These are phyloP conservation scores for Pissodes strobi DNA, from an alignment of 1,140 invertebrate genomes.

Conservation along the genomic window DNA sequence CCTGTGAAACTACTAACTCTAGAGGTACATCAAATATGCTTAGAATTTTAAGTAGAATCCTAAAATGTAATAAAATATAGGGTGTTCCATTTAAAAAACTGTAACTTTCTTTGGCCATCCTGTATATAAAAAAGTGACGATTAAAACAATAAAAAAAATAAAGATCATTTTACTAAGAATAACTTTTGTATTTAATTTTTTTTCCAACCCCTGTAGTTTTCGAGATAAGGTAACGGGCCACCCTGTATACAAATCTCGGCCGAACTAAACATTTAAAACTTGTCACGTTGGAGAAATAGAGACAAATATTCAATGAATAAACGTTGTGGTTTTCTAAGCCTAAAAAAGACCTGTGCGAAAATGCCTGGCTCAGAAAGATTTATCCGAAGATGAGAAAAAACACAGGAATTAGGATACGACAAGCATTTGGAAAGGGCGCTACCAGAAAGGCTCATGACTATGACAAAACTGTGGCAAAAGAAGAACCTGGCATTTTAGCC, in stretches of 20 bases:
- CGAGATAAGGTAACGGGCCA: no score
- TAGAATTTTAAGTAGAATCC: no score
- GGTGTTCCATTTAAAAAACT: no score
- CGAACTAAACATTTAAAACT: constrained; percentile 17
- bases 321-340: constrained; percentile 38
- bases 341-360: constrained; percentile 42
- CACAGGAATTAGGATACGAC: constrained; percentile 22
- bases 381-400: constrained; percentile 30
- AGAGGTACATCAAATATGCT: no score
- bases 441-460: constrained; percentile 36
- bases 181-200: no score
- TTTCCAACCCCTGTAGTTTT: no score
- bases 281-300: constrained; percentile 36
- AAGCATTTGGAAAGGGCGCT: constrained; percentile 29
- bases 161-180: no score
- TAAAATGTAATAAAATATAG: no score
- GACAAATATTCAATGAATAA: constrained; percentile 36
- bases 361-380: constrained; percentile 31
- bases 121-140: no score
- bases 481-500: constrained; percentile 18
- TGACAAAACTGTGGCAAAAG: constrained; percentile 44
- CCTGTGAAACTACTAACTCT: no score
- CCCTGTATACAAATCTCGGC: constrained; percentile 39
- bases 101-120: no score
- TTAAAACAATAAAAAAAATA: no score